Evolutionary conservation across 2,888 invertebrate genomes (phyloP), one percentile per base, ranked within the genome.

Genomic region (Luperina testacea): DNA sequence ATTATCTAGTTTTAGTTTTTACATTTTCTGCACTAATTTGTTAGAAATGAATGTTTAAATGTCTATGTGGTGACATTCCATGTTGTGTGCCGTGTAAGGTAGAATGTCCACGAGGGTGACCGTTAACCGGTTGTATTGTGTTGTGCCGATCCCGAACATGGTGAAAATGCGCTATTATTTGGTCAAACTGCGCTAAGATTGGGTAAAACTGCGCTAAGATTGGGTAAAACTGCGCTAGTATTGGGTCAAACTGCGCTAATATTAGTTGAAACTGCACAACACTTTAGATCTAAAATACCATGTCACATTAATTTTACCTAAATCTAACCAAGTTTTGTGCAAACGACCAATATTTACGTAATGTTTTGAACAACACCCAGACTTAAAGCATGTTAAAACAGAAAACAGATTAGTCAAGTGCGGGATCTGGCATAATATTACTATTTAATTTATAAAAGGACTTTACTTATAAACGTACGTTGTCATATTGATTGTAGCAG

Each of bases 41-140:
- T 78, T 51, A 59, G 32, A 57, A 51, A 70, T 81, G 45, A 67
- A 63, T 53, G 64, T 79, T 53, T 81, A 71, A 75, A 72, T 81
- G 77, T 81, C 77, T 69, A 76, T 65, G 69, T 53, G 48, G 27
- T 65, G 85, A 85, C 83, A 83, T 83, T 83, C 85, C 85, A 83
- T 85, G 51, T 63, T 84, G 27, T 68, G 61, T 45, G 42, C 45
- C 53, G 45, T 20, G n/a, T 67, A 32, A 42, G 27, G 20, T 67
- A 61, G 20, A 42, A 64, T 57, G 38, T 81, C 42, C 61, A 73
- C 72, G 82, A 72, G 59, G 75, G 67, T 70, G 24, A 51, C 15
- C 67, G 20, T n/a, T 59, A 42, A 72, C 27, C 13, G 51, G 20
- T 59, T 67, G 70, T 83, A 20, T 20, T 51, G 13, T 65, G 27